Evolutionary conservation across 2,113 vertebrate species (phyloP), one percentile per base, ranked within the genome.

Genomic region (Hoplias malabaricus): DNA sequence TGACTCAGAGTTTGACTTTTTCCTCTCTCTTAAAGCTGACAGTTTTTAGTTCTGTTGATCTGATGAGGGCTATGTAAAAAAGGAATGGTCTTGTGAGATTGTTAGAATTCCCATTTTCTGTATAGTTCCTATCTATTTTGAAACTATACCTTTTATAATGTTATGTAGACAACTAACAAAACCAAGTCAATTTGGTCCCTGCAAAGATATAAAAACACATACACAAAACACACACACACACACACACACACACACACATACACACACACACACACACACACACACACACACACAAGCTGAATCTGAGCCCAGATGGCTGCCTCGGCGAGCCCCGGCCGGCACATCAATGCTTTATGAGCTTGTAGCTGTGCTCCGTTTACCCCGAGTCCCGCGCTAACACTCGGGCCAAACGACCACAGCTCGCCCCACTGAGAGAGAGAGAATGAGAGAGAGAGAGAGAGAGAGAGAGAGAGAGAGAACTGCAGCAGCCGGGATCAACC

Each of bases 291-390:
- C 23, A 8, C 23, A 21, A 21, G 54, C 25, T 12, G 23, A 11
- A 21, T 27, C 33, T 5, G 14, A 43, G 7, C 31, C 19, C 68
- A 70, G 43, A 53, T 31, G 25, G 46, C 67, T 76, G 50, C 62
- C 73, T 66, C 38, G 54, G 73, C 27, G 48, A 67, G 63, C 46
- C 73, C 53, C 40, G 62, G 62, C 48, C 21, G 50, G 48, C 48
- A 21, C 73, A 76, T 76, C 38, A 76, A 76, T 68, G 62, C 21
- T 76, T 76, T 57, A 75, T 75, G 63, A 54, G 63, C 34, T 10
- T 57, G 73, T 67, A 57, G 62, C 73, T 9, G 2, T 16, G 50
- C 48, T 43, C 42, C 46, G 25, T 23, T 42, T 40, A 31, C 36
- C 66, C 38, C 53, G 7, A 57, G 54, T 57, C n/a, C 50, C n/a